Evolutionary conservation across 2,113 vertebrate species (phyloP).

Genomic region (Ameiurus melas): DNA sequence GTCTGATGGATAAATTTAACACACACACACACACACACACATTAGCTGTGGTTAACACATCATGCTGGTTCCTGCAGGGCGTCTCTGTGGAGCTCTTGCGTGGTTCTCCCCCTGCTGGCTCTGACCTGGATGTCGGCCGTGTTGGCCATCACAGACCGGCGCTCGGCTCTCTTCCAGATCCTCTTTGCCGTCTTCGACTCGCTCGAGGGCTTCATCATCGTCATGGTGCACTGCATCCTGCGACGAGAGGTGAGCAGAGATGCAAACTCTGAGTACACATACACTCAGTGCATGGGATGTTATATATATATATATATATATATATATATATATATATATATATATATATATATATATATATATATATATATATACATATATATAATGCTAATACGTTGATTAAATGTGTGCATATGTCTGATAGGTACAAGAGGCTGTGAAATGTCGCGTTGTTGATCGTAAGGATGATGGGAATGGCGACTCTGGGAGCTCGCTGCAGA

Average conservation of each 20-base stretch:
- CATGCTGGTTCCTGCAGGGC: conserved; percentile 72
- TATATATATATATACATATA: too few relatives aligned
- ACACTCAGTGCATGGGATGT: neutral
- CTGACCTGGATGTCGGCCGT: conserved; percentile 99
- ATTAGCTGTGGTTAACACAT: neutral
- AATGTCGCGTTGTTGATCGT: conserved; percentile 94
- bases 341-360: too few relatives aligned
- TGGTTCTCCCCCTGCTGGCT: conserved; percentile 93
- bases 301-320: too few relatives aligned
- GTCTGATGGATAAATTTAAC: neutral
- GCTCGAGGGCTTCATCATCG: conserved; percentile 94
- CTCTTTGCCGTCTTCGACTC: conserved; percentile 98
- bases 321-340: too few relatives aligned
- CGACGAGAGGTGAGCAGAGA: conserved; percentile 84
- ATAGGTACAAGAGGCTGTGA: conserved; percentile 97
- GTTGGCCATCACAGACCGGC: conserved; percentile 94
- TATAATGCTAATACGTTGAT: neutral
- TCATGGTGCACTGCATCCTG: conserved; percentile 98
- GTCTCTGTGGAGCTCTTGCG: conserved; percentile 98
- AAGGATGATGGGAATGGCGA: conserved; percentile 97
- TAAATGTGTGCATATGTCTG: neutral
- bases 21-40: neutral
- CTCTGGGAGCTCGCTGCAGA: conserved; percentile 93
- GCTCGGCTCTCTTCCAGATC: conserved; percentile 98
- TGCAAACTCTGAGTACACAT: neutral